Conservation (phyloP, 2,797 vertebrate species). For the Alosa sapidissima region DNA sequence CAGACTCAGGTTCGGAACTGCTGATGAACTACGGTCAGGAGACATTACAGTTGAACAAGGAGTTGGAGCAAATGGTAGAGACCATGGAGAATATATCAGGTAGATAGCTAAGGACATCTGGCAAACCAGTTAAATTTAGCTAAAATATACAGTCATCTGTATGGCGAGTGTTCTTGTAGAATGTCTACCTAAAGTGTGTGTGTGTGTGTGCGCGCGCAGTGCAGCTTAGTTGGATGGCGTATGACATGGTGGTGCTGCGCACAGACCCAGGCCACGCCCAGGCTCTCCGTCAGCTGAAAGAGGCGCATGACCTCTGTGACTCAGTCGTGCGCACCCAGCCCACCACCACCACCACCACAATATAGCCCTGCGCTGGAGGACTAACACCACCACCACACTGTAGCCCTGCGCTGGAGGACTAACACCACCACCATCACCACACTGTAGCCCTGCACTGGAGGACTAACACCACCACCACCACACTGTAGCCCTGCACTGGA, state of each 20-base stretch:
- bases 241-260: conserved; percentile 78
- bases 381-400: not conserved
- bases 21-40: conserved; percentile 36
- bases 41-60: conserved; percentile 54
- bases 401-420: not conserved
- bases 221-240: conserved; percentile 80
- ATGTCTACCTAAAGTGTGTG: not conserved
- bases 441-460: not conserved
- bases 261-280: conserved; percentile 73
- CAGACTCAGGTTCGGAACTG: conserved; percentile 26
- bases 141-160: too few species aligned
- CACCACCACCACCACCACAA: not conserved
- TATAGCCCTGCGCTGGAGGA: not conserved
- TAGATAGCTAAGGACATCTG: conserved; percentile 36
- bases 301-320: conserved; percentile 74
- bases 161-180: not conserved
- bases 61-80: conserved; percentile 69
- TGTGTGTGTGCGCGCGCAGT: conserved; percentile 66
- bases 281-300: conserved; percentile 71
- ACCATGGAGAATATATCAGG: conserved; percentile 66
- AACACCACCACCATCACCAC: not conserved
- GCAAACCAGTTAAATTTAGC: not conserved
- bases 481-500: not conserved
- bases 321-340: conserved; percentile 31
- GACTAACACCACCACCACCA: not conserved